Conservation (phyloP, 2,113 vertebrate genomes). For the Bufo bufo region DNA sequence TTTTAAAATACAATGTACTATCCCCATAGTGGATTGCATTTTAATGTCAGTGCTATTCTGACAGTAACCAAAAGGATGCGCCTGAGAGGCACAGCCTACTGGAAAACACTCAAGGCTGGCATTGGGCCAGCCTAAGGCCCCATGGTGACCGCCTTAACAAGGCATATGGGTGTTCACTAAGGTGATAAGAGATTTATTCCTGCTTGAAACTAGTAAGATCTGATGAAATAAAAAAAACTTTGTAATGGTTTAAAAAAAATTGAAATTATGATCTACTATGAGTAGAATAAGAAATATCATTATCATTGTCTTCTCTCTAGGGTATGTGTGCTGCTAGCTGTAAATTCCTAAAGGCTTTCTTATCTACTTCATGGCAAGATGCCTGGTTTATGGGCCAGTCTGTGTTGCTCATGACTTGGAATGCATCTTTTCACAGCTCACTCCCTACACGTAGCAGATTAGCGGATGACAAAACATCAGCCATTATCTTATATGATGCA, state of each 20-base stretch:
- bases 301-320: not conserved
- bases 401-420: slow-evolving; percentile 21
- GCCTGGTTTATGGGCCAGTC: slow-evolving; percentile 8
- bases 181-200: not conserved
- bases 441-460: slow-evolving; percentile 26
- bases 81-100: too few relatives aligned
- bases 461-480: slow-evolving; percentile 32
- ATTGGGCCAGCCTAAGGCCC: too few relatives aligned
- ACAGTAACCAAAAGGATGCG: too few relatives aligned
- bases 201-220: not conserved
- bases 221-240: not conserved
- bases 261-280: not conserved
- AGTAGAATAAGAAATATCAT: not conserved
- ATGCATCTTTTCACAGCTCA: not conserved
- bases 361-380: slow-evolving; percentile 24
- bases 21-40: too few relatives aligned
- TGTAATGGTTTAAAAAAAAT: not conserved
- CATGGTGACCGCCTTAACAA: too few relatives aligned
- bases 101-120: too few relatives aligned
- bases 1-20: too few relatives aligned
- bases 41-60: too few relatives aligned
- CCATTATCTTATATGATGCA: not conserved
- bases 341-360: slow-evolving; percentile 21
- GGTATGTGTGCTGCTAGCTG: not conserved
- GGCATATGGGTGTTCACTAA: too few relatives aligned